A percentile compares a stretch with the other conserved stretches of the same genome.
These are phyloP conservation scores for Allophyes oxyacanthae DNA, from an alignment of 2,888 invertebrate genomes.

Conservation along the genomic window DNA sequence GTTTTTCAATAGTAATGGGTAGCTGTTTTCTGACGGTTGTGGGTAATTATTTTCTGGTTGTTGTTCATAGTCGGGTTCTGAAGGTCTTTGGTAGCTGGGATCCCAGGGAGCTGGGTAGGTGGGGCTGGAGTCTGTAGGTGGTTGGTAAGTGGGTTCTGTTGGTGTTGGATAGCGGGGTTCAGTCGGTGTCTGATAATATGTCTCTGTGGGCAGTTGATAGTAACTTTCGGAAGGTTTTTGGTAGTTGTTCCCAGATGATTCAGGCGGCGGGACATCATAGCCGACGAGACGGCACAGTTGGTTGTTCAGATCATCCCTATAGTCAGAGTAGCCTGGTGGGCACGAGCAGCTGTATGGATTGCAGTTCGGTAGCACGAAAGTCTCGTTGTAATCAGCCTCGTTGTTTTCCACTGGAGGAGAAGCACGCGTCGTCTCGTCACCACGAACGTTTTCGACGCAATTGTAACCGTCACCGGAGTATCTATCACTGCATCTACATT, in stretches of 20 bases:
- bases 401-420: constrained; percentile 27
- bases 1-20: constrained; percentile 9
- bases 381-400: constrained; percentile 78
- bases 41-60: constrained; percentile 22
- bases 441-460: constrained; percentile 32
- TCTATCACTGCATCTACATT: constrained; percentile 91
- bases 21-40: constrained; percentile 14
- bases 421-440: constrained; percentile 31
- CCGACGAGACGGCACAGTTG: constrained; percentile 72
- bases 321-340: constrained; percentile 75
- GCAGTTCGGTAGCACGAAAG: constrained; percentile 76
- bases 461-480: constrained; percentile 92
- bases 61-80: constrained; percentile 12
- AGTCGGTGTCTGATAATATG: constrained; percentile 24
- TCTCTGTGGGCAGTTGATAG: constrained; percentile 34
- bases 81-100: constrained; percentile 20
- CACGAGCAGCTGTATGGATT: constrained; percentile 71
- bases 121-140: constrained; percentile 10
- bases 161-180: constrained; percentile 33
- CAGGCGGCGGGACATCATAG: constrained; percentile 36
- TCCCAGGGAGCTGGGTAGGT: constrained; percentile 22
- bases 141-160: constrained; percentile 18
- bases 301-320: constrained; percentile 71
- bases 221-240: constrained; percentile 25
- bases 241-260: constrained; percentile 31